These are phyloP conservation scores for Quiscalus mexicanus DNA, from an alignment of 2,113 vertebrate genomes.

Conservation along the genomic window DNA sequence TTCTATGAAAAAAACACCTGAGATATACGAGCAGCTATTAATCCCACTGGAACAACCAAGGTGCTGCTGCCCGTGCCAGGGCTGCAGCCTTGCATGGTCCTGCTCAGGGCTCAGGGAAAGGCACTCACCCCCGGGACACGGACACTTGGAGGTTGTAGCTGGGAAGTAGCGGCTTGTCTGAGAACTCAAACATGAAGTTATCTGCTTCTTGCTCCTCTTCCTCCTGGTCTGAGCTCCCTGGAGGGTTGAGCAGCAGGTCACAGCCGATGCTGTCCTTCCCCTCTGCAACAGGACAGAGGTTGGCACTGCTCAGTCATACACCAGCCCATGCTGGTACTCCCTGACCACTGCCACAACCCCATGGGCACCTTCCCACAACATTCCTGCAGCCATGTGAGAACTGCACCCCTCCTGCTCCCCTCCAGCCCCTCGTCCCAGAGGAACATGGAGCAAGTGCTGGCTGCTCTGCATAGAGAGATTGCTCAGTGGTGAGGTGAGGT, in stretches of 20 bases:
- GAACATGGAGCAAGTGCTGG: accelerated
- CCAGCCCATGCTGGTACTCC: not conserved
- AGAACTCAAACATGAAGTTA: conserved; percentile 95
- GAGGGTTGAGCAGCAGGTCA: conserved; percentile 88
- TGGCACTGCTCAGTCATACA: not conserved
- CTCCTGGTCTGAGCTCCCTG: conserved; percentile 81
- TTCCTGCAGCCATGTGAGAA: accelerated
- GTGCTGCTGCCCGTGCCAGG: accelerated
- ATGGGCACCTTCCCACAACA: accelerated
- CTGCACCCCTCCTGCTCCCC: not conserved
- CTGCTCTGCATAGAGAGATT: not conserved
- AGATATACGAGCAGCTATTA: not conserved
- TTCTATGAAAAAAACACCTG: not conserved
- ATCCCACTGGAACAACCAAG: not conserved
- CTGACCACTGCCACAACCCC: accelerated
- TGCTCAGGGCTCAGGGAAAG: not conserved
- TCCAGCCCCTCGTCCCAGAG: not conserved
- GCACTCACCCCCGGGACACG: conserved; percentile 90
- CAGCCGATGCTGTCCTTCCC: conserved; percentile 87
- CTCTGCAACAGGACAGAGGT: conserved; percentile 76
- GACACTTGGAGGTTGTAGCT: conserved; percentile 96
- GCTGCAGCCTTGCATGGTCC: not conserved
- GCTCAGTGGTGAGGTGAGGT: accelerated
- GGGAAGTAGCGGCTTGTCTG: conserved; percentile 90
- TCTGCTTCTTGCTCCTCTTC: conserved; percentile 82